Evolutionary conservation across 1,140 invertebrate genomes (phyloP).

Genomic region (Agrilus planipennis): DNA sequence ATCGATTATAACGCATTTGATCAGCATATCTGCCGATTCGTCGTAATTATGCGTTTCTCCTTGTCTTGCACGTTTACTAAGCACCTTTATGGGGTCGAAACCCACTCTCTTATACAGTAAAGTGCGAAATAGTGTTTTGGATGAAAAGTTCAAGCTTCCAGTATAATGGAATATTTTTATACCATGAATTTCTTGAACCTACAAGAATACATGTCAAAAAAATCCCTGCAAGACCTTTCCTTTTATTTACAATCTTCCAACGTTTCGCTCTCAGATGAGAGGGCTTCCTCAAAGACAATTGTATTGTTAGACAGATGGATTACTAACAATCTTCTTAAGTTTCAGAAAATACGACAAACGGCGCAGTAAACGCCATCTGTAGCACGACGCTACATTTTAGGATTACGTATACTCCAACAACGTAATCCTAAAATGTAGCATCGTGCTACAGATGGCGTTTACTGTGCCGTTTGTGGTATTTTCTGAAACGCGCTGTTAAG

Average conservation of each 20-base stretch:
- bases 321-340: no score
- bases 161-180: slow-evolving; percentile 69
- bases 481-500: no score
- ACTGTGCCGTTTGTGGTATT: no score
- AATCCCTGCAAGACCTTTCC: slow-evolving; percentile 23
- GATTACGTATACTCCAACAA: no score
- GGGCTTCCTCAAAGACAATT: no score
- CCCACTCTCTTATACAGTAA: slow-evolving; percentile 45
- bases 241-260: slow-evolving; percentile 25
- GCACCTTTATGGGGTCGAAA: slow-evolving; percentile 27
- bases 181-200: slow-evolving; percentile 54
- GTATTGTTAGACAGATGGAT: no score
- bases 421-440: no score
- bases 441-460: no score
- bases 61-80: slow-evolving; percentile 27
- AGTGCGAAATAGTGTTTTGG: slow-evolving; percentile 48
- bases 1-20: slow-evolving; percentile 44
- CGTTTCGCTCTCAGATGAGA: no score
- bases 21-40: slow-evolving; percentile 8
- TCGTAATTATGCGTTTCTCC: background rate
- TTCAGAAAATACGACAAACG: no score
- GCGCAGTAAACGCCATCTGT: no score
- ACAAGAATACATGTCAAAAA: slow-evolving; percentile 17
- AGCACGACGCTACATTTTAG: no score
- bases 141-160: slow-evolving; percentile 66